phyloP scores from a whole-genome alignment of 2,797 vertebrate species.

The Rhinoraja longicauda region DNA sequence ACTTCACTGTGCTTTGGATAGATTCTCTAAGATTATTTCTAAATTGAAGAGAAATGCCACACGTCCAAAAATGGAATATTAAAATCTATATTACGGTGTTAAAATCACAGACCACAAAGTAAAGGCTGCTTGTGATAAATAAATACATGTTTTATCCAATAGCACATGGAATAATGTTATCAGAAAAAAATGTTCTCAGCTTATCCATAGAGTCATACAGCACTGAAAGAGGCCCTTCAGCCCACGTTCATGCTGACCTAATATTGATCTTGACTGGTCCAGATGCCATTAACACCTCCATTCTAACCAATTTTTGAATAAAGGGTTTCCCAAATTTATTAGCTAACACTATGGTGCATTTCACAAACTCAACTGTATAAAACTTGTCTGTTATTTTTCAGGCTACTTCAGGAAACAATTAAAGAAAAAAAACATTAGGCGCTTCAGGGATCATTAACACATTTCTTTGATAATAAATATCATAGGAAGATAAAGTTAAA shows the following conservation, averaged over 20 bases:
- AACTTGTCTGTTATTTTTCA: neutral
- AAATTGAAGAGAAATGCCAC: neutral
- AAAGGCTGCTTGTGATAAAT: neutral
- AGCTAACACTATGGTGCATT: neutral
- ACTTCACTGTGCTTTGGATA: neutral
- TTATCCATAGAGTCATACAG: too few relatives aligned
- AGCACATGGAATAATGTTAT: neutral
- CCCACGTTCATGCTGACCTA: too few relatives aligned
- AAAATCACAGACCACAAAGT: neutral
- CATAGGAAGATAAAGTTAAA: too few relatives aligned
- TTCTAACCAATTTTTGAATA: neutral
- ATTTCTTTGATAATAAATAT: too few relatives aligned
- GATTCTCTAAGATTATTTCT: neutral
- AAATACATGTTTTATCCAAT: neutral
- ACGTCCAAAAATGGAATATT: neutral
- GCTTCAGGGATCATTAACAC: too few relatives aligned
- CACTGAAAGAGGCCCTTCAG: too few relatives aligned
- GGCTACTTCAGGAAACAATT: neutral
- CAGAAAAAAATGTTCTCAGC: neutral
- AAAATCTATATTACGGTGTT: neutral
- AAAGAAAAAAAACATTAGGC: neutral
- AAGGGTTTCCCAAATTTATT: neutral
- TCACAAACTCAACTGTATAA: neutral
- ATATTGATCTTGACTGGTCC: too few relatives aligned
- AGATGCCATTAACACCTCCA: too few relatives aligned